phyloP scores from a whole-genome alignment of 2,797 vertebrate genomes.

The Acropternis orthonyx region DNA sequence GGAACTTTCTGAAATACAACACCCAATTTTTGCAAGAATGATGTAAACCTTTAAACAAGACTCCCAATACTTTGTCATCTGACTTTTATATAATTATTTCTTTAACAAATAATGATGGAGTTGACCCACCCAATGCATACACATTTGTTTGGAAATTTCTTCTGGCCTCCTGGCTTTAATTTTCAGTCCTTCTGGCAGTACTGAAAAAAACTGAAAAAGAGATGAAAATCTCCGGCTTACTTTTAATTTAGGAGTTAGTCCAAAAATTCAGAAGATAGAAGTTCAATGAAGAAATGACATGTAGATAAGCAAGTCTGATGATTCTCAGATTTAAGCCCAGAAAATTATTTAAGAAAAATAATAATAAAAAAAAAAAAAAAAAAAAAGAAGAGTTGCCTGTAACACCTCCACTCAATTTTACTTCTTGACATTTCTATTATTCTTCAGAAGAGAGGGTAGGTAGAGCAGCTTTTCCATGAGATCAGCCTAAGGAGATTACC shows the following conservation, averaged over 20 bases:
- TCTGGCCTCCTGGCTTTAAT: slow-evolving; percentile 22
- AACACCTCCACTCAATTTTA: background rate
- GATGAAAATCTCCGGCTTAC: background rate
- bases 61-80: background rate
- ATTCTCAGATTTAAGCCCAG: slow-evolving; percentile 51
- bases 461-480: background rate
- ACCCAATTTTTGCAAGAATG: background rate
- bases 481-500: background rate
- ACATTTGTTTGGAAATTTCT: background rate
- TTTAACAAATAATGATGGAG: background rate
- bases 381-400: background rate
- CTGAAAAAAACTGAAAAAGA: background rate
- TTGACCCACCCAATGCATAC: background rate
- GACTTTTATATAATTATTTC: background rate
- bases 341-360: background rate
- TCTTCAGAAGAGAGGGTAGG: background rate
- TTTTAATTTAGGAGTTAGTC: slow-evolving; percentile 27
- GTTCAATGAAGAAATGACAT: slow-evolving; percentile 14
- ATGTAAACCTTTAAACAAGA: slow-evolving; percentile 37
- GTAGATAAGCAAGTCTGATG: slow-evolving; percentile 38
- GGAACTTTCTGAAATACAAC: background rate
- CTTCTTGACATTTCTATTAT: background rate
- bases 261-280: background rate
- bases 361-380: background rate
- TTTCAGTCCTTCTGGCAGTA: background rate